These are phyloP conservation scores for Caretta caretta DNA, from an alignment of 2,113 vertebrate genomes.

Conservation along the genomic window DNA sequence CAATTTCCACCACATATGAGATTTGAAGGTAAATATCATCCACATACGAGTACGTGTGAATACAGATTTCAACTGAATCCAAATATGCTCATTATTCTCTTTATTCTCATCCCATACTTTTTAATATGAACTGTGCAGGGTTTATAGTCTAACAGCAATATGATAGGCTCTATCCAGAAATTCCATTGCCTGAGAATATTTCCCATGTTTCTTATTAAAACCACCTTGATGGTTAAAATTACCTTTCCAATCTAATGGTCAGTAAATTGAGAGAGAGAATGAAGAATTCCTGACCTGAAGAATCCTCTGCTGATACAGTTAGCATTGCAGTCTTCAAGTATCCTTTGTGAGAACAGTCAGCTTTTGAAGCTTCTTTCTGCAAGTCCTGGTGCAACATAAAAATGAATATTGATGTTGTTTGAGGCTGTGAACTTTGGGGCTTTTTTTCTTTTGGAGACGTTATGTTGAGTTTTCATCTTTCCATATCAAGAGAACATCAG, in stretches of 20 bases:
- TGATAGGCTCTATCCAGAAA: not conserved
- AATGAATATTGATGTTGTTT: not conserved
- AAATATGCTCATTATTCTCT: not conserved
- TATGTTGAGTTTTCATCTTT: conserved; percentile 7
- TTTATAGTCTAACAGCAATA: not conserved
- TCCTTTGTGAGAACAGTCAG: not conserved
- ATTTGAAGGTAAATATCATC: not conserved
- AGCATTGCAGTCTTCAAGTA: not conserved
- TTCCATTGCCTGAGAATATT: not conserved
- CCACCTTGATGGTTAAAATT: not conserved
- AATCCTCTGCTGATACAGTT: not conserved
- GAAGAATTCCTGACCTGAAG: not conserved
- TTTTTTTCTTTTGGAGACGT: rapidly evolving
- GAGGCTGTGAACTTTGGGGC: not conserved
- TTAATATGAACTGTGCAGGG: not conserved
- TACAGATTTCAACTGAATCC: not conserved
- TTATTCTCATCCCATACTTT: not conserved
- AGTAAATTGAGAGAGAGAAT: not conserved
- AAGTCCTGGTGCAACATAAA: not conserved
- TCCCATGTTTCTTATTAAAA: not conserved
- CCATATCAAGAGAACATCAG: not conserved
- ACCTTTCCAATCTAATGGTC: not conserved
- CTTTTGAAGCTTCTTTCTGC: not conserved
- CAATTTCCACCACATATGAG: not conserved
- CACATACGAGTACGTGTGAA: not conserved